Evolutionary conservation across 2,113 vertebrate genomes (phyloP), one percentile per base, ranked within the genome.

Genomic region (Hypomesus transpacificus): DNA sequence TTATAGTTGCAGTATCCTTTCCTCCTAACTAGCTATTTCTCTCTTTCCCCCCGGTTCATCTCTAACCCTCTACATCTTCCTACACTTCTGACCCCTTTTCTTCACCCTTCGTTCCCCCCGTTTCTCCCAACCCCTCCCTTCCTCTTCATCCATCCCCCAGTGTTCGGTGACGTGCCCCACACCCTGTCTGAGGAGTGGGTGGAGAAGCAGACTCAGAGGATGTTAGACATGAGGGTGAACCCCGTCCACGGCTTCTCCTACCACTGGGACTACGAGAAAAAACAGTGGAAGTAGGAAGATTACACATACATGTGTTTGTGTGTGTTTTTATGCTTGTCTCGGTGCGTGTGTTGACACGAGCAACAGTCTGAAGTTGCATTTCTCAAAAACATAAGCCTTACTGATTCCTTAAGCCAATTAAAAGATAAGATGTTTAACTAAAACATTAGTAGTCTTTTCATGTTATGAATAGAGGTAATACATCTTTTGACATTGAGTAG

Each of bases 211-310:
- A 93, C 93, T 0, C 90, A 94, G 87, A 86, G 90, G 46, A 94
- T 95, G 93, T 75, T 96, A 21, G 95, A 96, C 88, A 94, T 95
- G 94, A 88, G 91, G 81, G 53, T 90, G 0, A 91, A 91, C 66
- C 94, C 94, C 0, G 62, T 96, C 76, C 70, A 90, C 20, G 94
- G 95, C 57, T 79, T 95, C 72, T 68, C 93, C 0, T 67, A 90
- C 73, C 82, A 94, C 46, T 96, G 95, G 95, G 94, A 95, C 87
- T 95, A 86, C 21, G 92, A 94, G 39, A 95, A 93, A 87, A 94
- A 94, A 0, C 90, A 94, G 16, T 95, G 95, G 95, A 95, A 95
- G 86, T 87, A 69, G 56, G 20, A 46, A 22, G 28, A 13, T 0
- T 16, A 24, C 17, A 24, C 58, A 24, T 24, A 17, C 57, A 18